Evolutionary conservation across 2,113 vertebrate species (phyloP).

Genomic region (Callithrix jacchus): DNA sequence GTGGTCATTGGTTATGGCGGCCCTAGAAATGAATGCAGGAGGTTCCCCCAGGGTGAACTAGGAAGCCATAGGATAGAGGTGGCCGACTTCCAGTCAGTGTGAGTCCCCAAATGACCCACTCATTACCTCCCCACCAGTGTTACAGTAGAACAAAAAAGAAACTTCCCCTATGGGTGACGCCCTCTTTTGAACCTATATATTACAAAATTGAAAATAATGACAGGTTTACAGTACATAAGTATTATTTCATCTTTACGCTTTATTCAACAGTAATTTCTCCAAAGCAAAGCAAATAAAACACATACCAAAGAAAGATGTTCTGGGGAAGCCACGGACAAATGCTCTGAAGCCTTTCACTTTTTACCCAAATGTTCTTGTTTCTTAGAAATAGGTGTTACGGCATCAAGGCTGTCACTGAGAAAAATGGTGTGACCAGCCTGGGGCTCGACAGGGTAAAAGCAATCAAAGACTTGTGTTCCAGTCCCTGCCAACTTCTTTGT

Average conservation of each 20-base stretch:
- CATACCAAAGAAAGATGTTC: not conserved
- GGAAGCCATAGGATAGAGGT: not conserved
- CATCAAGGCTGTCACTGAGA: not conserved
- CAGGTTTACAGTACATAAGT: not conserved
- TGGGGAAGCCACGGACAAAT: not conserved
- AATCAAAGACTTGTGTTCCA: no score
- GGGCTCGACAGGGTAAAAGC: not conserved
- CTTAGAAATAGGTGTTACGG: not conserved
- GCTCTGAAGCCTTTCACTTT: not conserved
- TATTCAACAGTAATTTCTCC: not conserved
- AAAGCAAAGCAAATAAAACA: not conserved
- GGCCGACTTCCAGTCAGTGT: no score
- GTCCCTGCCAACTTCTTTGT: not conserved
- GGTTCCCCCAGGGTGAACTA: not conserved
- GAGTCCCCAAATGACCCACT: not conserved
- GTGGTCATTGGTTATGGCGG: not conserved
- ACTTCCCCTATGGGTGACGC: not conserved
- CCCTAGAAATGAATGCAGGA: not conserved
- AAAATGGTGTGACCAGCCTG: not conserved
- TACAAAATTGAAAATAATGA: not conserved
- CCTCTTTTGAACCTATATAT: not conserved
- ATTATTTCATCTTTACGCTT: not conserved
- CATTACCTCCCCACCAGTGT: rapidly evolving
- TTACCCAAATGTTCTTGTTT: not conserved
- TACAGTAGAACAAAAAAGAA: rapidly evolving